Conservation (phyloP, 2,888 invertebrate genomes). For the Brachyptera risi region DNA sequence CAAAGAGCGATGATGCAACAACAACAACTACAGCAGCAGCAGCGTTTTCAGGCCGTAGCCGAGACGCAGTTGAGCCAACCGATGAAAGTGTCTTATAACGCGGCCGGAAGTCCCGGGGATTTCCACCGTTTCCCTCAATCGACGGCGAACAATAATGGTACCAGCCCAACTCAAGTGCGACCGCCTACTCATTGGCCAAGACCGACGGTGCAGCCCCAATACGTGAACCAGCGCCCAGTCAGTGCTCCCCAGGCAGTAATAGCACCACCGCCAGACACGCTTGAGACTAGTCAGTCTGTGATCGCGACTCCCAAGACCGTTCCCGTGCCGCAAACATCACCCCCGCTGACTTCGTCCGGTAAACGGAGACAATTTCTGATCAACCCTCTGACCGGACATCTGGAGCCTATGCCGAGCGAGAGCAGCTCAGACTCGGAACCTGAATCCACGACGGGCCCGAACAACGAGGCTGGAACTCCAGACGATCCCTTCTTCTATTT, state of each 20-base stretch:
- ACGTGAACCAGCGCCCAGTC: too few species aligned
- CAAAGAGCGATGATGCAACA: slow-evolving; percentile 3
- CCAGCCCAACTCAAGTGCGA: not conserved
- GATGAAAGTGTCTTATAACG: slow-evolving; percentile 8
- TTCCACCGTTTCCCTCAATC: too few species aligned
- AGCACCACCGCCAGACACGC: too few species aligned
- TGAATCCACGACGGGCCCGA: slow-evolving; percentile 45
- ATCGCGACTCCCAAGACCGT: not conserved
- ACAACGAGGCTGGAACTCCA: slow-evolving; percentile 42
- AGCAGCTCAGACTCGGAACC: slow-evolving; percentile 58
- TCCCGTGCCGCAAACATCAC: too few species aligned
- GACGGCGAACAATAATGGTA: not conserved
- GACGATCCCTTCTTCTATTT: slow-evolving; percentile 48
- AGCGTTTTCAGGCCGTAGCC: slow-evolving; percentile 39
- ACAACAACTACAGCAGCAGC: slow-evolving; percentile 26
- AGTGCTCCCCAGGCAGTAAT: too few species aligned
- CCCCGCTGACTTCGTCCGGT: slow-evolving; percentile 44
- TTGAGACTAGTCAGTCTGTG: too few species aligned
- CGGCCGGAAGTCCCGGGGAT: not conserved
- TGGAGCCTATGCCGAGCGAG: slow-evolving; percentile 73
- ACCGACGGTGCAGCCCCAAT: not conserved
- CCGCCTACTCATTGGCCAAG: not conserved
- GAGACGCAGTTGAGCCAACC: slow-evolving; percentile 23
- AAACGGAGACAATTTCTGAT: slow-evolving; percentile 78
- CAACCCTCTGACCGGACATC: slow-evolving; percentile 80